phyloP scores from a whole-genome alignment of 2,797 vertebrate genomes.

The Lacerta viridis region DNA sequence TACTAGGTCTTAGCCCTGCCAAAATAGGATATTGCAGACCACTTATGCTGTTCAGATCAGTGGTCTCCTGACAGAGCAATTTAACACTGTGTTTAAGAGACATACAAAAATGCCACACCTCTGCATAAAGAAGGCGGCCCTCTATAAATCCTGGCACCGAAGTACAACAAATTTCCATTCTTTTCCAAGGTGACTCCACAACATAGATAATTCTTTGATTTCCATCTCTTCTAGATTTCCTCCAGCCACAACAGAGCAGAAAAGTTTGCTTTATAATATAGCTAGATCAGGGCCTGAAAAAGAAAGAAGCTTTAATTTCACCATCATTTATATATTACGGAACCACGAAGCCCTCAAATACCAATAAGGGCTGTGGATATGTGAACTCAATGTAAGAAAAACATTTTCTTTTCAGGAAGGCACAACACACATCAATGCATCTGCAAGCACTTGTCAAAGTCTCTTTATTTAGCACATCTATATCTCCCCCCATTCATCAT shows the following conservation, averaged over 20 bases:
- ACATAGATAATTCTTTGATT: conserved; percentile 86
- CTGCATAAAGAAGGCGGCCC: conserved; percentile 83
- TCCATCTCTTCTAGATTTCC: conserved; percentile 90
- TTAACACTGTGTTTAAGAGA: neutral
- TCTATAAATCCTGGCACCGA: conserved; percentile 90
- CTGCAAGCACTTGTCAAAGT: neutral
- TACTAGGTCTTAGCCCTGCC: neutral
- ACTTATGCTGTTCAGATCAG: neutral
- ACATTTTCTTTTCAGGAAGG: neutral
- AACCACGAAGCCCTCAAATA: neutral
- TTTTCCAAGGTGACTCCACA: conserved; percentile 86
- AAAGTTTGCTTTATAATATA: conserved; percentile 86
- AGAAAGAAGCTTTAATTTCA: conserved; percentile 2
- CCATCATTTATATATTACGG: neutral
- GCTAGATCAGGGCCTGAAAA: conserved; percentile 83
- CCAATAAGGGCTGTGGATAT: accelerated
- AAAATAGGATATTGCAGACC: no score
- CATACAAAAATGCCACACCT: conserved; percentile 78
- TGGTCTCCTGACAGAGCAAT: neutral
- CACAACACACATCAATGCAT: neutral
- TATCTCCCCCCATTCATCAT: neutral
- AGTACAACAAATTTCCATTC: conserved; percentile 83
- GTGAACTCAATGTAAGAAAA: neutral
- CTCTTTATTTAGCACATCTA: neutral
- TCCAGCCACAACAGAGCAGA: conserved; percentile 93